Percentiles rank a stretch among this genome's conserved stretches.
These are phyloP conservation scores for Ctenopoma kingsleyae DNA, from an alignment of 2,797 vertebrate species.

Conservation along the genomic window DNA sequence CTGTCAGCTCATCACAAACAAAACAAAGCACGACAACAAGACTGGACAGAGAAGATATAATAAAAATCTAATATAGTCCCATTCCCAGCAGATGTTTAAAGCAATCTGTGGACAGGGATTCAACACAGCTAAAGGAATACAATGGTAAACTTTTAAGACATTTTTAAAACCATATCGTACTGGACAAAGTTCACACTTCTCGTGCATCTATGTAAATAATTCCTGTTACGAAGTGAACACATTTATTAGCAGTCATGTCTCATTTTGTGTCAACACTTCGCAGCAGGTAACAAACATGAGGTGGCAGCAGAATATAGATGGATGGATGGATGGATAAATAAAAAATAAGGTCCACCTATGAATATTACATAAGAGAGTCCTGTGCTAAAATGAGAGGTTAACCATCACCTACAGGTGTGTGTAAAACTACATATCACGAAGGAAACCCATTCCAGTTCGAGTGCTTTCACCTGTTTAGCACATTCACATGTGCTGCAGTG, in stretches of 20 bases:
- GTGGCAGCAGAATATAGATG: not conserved
- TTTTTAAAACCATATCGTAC: not conserved
- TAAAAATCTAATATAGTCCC: not conserved
- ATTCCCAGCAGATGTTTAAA: not conserved
- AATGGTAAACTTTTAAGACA: not conserved
- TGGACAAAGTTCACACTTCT: not conserved
- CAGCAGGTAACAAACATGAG: not conserved
- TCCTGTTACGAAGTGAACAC: not conserved
- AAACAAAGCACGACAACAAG: not conserved
- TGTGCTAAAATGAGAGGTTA: too few species aligned
- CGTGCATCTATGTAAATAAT: not conserved
- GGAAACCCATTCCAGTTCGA: not conserved
- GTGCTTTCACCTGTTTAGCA: not conserved
- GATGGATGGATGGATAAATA: not conserved
- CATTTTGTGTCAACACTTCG: too few species aligned
- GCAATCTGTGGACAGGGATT: not conserved
- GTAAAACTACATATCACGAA: not conserved
- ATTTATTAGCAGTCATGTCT: not conserved
- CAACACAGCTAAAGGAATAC: not conserved
- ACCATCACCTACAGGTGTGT: not conserved
- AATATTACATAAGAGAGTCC: too few species aligned
- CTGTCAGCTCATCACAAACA: not conserved
- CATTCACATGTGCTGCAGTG: not conserved
- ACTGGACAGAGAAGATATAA: too few species aligned
- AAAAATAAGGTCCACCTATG: not conserved